These are phyloP conservation scores for Xenopus laevis DNA, from an alignment of 2,113 vertebrate species.

Conservation along the genomic window DNA sequence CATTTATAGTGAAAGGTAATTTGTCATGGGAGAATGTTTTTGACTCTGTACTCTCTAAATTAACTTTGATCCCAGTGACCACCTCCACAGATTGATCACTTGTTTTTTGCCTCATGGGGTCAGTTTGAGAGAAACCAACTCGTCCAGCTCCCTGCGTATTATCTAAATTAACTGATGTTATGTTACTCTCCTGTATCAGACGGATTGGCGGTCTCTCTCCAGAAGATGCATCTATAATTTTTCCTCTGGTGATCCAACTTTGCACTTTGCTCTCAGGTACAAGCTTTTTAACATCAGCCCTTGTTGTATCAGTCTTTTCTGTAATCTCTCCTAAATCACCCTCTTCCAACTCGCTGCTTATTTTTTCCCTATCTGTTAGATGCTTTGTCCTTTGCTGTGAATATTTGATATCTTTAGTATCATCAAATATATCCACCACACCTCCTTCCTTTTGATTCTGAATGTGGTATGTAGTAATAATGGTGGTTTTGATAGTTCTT, in stretches of 20 bases:
- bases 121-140: neutral
- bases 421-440: neutral
- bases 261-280: slow-evolving; percentile 9
- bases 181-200: neutral
- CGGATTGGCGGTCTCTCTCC: neutral
- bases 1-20: neutral
- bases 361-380: neutral
- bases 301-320: neutral
- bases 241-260: slow-evolving; percentile 11
- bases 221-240: slow-evolving; percentile 8
- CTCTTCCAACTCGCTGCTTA: neutral
- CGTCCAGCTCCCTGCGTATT: too few species aligned
- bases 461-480: slow-evolving; percentile 26
- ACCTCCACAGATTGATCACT: neutral
- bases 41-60: neutral
- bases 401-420: neutral
- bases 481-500: slow-evolving; percentile 12
- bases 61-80: neutral
- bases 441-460: slow-evolving; percentile 2
- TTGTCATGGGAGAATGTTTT: neutral
- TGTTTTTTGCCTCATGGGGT: neutral
- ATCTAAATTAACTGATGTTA: neutral
- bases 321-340: neutral
- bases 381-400: neutral
- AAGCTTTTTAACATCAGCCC: neutral